These are phyloP conservation scores for Palythoa caribaeorum DNA, from an alignment of 92 coral and sea anemone species.

Conservation along the genomic window DNA sequence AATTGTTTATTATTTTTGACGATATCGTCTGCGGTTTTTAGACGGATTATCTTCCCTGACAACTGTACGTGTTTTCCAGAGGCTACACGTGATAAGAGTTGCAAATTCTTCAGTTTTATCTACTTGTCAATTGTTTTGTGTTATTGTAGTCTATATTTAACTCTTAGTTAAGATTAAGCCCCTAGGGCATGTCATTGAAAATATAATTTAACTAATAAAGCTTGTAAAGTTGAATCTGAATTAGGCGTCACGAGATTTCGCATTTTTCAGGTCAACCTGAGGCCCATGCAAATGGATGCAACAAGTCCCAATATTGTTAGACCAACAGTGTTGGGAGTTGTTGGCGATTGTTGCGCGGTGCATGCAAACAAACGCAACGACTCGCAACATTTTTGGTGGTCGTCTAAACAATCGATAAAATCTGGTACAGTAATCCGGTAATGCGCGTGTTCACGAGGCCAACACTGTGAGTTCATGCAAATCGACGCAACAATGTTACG, in stretches of 20 bases:
- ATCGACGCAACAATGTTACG: too few relatives aligned
- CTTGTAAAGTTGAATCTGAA: not conserved
- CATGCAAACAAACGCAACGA: too few relatives aligned
- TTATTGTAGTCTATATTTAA: not conserved
- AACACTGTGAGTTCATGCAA: too few relatives aligned
- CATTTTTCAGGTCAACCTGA: not conserved
- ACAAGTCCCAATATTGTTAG: too few relatives aligned
- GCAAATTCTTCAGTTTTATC: not conserved
- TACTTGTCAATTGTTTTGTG: not conserved
- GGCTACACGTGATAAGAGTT: not conserved
- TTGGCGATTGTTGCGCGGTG: too few relatives aligned
- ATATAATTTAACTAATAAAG: not conserved
- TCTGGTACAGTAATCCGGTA: too few relatives aligned
- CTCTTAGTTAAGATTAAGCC: not conserved
- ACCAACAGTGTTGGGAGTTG: too few relatives aligned
- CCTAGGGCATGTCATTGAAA: not conserved
- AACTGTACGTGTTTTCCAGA: constrained; percentile 3
- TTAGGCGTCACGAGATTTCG: not conserved
- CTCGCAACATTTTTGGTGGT: too few relatives aligned
- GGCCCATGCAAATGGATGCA: too few relatives aligned
- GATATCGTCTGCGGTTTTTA: constrained; percentile 10
- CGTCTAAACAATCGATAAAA: too few relatives aligned
- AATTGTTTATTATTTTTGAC: not conserved
- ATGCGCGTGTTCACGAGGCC: too few relatives aligned
- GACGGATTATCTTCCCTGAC: constrained; percentile 1